phyloP scores from a whole-genome alignment of 2,888 invertebrate species.

The Agapostemon virescens region DNA sequence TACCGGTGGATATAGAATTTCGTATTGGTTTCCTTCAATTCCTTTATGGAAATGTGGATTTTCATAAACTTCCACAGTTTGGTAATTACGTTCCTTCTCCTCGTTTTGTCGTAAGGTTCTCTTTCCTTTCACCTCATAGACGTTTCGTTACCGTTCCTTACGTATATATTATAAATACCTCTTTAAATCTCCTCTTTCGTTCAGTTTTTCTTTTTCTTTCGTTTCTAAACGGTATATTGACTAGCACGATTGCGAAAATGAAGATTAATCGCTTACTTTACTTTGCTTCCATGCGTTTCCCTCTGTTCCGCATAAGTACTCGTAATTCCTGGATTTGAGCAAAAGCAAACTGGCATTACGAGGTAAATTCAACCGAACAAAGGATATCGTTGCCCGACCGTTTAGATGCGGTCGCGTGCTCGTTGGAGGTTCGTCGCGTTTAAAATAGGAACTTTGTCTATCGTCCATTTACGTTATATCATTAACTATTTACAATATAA shows the following conservation, averaged over 20 bases:
- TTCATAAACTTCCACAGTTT: not conserved
- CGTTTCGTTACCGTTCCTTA: constrained; percentile 17
- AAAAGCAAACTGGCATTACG: constrained; percentile 47
- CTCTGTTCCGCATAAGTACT: constrained; percentile 34
- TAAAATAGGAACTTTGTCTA: constrained; percentile 80
- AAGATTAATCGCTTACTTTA: constrained; percentile 20
- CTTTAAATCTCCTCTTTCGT: constrained; percentile 49
- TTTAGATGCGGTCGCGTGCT: constrained; percentile 29
- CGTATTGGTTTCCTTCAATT: not conserved
- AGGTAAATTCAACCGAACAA: constrained; percentile 38
- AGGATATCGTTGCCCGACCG: constrained; percentile 48
- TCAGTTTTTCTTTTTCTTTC: not conserved
- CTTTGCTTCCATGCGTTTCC: constrained; percentile 11
- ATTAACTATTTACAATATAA: constrained; percentile 68
- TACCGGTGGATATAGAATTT: not conserved
- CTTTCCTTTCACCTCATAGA: not conserved
- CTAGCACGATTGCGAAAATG: constrained; percentile 65
- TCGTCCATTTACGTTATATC: constrained; percentile 71
- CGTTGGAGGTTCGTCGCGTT: constrained; percentile 67
- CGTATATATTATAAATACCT: constrained; percentile 58
- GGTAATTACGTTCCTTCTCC: constrained; percentile 10
- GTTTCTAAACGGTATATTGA: constrained; percentile 72
- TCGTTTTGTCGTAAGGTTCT: constrained; percentile 8
- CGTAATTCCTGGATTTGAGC: constrained; percentile 57
- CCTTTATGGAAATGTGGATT: not conserved